phyloP scores from a whole-genome alignment of 2,797 vertebrate genomes.

The Podarcis lilfordi region DNA sequence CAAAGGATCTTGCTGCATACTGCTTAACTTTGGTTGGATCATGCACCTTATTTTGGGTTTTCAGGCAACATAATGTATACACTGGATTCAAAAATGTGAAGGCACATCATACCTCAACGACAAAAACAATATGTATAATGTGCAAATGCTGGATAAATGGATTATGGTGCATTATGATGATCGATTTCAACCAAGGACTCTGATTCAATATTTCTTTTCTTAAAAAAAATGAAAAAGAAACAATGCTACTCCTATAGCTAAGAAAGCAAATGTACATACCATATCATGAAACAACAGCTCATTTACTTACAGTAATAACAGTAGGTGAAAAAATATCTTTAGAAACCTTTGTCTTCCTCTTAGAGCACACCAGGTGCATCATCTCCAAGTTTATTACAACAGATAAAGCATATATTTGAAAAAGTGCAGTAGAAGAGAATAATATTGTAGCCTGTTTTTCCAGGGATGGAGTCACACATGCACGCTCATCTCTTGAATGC shows the following conservation, averaged over 20 bases:
- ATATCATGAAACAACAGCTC: constrained; percentile 44
- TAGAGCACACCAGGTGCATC: constrained; percentile 85
- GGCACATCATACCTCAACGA: constrained; percentile 8
- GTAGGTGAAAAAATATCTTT: constrained; percentile 65
- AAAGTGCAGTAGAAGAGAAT: constrained; percentile 39
- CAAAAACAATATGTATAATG: constrained; percentile 17
- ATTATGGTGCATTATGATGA: constrained; percentile 8
- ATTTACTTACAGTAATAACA: constrained; percentile 48
- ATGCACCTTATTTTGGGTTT: not conserved
- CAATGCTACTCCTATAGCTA: constrained; percentile 36
- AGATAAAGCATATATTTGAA: constrained; percentile 56
- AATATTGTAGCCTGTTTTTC: not conserved
- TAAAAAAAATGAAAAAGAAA: constrained; percentile 12
- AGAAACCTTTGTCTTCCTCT: constrained; percentile 67
- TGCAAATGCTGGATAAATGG: not conserved
- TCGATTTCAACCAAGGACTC: constrained; percentile 23
- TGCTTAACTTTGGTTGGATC: not conserved
- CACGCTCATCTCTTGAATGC: not conserved
- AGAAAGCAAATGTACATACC: constrained; percentile 51
- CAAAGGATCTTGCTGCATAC: not conserved
- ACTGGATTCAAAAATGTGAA: constrained; percentile 23
- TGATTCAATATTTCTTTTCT: not conserved
- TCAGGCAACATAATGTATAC: constrained; percentile 3
- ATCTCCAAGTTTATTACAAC: constrained; percentile 63
- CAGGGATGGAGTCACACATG: not conserved